These are phyloP conservation scores for Pseudomyrmex dendroicus DNA, from an alignment of 1,140 invertebrate species.

Conservation along the genomic window DNA sequence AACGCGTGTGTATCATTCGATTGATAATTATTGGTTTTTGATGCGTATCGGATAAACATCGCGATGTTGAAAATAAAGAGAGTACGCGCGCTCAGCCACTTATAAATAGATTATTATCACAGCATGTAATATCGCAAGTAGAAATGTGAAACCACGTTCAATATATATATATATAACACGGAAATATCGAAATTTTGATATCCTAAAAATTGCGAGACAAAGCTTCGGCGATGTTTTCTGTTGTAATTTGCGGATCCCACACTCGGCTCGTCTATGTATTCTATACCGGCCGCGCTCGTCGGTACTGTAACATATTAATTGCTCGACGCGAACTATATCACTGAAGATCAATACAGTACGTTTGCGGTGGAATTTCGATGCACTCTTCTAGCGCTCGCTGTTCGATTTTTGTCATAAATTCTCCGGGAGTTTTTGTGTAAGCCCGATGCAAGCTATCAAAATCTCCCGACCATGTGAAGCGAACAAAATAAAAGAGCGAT, in stretches of 20 bases:
- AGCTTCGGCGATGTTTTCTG: neutral
- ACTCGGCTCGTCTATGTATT: neutral
- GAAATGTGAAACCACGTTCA: neutral
- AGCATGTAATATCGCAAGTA: neutral
- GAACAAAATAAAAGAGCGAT: slow-evolving; percentile 43
- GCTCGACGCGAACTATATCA: slow-evolving; percentile 19
- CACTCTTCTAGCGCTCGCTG: slow-evolving; percentile 23
- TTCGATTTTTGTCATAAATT: slow-evolving; percentile 45
- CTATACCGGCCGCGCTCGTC: neutral
- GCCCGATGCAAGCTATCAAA: slow-evolving; percentile 47
- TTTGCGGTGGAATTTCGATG: slow-evolving; percentile 20
- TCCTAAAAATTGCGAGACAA: neutral
- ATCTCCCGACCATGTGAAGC: slow-evolving; percentile 12
- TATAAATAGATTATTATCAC: slow-evolving; percentile 39
- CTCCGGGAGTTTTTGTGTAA: slow-evolving; percentile 45
- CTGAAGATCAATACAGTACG: slow-evolving; percentile 11
- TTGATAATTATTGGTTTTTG: slow-evolving; percentile 55
- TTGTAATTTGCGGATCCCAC: neutral
- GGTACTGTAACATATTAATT: slow-evolving; percentile 33
- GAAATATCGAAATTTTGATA: neutral
- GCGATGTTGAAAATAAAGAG: slow-evolving; percentile 37
- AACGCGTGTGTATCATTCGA: slow-evolving; percentile 9
- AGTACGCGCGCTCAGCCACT: slow-evolving; percentile 21
- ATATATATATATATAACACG: neutral
- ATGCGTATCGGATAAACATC: slow-evolving; percentile 26